Percentiles rank a stretch among this genome's conserved stretches.
Conservation (phyloP, 2,113 vertebrate species). For the Montifringilla adamsi region DNA sequence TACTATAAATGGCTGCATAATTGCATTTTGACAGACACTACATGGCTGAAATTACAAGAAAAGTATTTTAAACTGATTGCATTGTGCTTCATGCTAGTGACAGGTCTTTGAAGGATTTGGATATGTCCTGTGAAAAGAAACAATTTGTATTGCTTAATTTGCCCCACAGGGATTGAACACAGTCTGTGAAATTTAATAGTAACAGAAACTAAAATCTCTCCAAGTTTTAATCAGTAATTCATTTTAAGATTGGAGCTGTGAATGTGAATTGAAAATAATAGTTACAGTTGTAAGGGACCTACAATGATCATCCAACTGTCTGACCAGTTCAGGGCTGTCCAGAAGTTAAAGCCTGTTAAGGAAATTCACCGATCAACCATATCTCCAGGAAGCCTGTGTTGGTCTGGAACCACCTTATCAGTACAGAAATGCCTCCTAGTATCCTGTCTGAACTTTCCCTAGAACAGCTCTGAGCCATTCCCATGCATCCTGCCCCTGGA, state of each 20-base stretch:
- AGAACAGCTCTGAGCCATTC: no score
- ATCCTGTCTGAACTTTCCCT: background rate
- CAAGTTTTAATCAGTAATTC: background rate
- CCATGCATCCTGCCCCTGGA: background rate
- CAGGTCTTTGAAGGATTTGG: background rate
- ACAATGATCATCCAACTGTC: background rate
- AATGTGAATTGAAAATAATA: background rate
- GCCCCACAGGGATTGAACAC: background rate
- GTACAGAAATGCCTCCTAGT: background rate
- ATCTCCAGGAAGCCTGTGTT: background rate
- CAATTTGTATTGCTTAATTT: background rate
- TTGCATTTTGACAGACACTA: background rate
- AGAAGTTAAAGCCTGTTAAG: background rate
- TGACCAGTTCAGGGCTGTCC: background rate
- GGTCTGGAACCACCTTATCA: background rate
- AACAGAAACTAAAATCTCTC: background rate
- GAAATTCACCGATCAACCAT: accelerated
- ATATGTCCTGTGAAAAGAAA: background rate
- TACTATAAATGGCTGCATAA: background rate
- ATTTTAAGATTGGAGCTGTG: background rate
- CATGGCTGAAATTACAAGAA: background rate
- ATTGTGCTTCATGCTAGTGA: background rate
- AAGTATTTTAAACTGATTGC: background rate
- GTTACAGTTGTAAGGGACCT: background rate
- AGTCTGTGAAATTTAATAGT: background rate